Base-by-base conservation (phyloP, 1,140 invertebrate species). In the Parapsyche elsis region DNA sequence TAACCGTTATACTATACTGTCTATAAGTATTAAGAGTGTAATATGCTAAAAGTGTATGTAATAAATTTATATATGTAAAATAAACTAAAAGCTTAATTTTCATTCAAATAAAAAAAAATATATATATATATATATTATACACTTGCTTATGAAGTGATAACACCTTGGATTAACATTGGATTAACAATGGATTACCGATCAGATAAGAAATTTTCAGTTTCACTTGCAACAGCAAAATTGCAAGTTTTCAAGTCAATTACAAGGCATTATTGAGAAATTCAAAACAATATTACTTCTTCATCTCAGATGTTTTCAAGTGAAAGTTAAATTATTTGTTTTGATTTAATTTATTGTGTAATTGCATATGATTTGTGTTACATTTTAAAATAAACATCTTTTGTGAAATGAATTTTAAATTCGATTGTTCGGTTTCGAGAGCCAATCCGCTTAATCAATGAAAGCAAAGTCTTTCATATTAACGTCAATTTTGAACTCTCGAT, bases 11-110 rank as follows among this genome's bases (percentile, higher is more conserved):
- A 45, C 26, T 44, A 73, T 73, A 67, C 24, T 67, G 64, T 67
- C 64, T 53, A 16, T 57, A 53, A 76, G 38, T 76, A 59, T 57
- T 76, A 38, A 76, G 44, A 57, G 44, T 76, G 24, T 76, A 76
- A 76, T 73, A 57, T 59, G 73, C 73, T 76, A 30, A 76, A 57
- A 19, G 57, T 59, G 5, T 59, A 53, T 30, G 44, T 53, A 76
- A 30, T 57, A 59, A 76, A n/a, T 45, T 57, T 76, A 57, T 30
- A 74, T 26, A 76, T 12, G 57, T 57, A 23, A 10, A 26, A 76
- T 45, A 14, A 76, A 57, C 16, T 9, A n/a, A 75, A 49, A 46
- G 53, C 53, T 57, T 76, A 30, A 67, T 14, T 67, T 67, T 67
- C 73, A 76, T 53, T 57, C 7, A 19, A 14, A 26, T 16, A 57